A percentile compares a stretch with the other conserved stretches of the same genome.
These are phyloP conservation scores for Oscheius sp. DNA, from an alignment of 2,888 invertebrate genomes.

Conservation along the genomic window DNA sequence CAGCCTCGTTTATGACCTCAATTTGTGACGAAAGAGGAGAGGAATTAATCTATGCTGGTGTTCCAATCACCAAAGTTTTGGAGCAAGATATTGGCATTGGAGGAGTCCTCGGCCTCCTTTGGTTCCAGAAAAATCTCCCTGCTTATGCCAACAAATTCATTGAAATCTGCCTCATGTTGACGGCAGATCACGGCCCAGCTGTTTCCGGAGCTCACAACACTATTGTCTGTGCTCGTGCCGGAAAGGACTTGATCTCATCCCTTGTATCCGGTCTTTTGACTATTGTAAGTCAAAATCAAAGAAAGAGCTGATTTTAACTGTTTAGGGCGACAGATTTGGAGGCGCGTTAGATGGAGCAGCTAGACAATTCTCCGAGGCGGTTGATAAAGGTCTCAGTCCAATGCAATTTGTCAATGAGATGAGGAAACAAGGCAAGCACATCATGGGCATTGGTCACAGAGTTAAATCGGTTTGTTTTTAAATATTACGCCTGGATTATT, in stretches of 20 bases:
- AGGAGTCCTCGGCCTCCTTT: conserved; percentile 92
- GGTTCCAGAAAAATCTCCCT: conserved; percentile 90
- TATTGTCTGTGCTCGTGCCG: conserved; percentile 91
- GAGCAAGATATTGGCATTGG: conserved; percentile 95
- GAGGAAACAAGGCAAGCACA: conserved; percentile 93
- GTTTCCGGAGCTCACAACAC: conserved; percentile 81
- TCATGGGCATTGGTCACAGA: conserved; percentile 98
- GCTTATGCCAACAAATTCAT: conserved; percentile 94
- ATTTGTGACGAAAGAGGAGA: conserved; percentile 97
- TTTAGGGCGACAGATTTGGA: conserved; percentile 84
- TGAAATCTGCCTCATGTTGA: conserved; percentile 98
- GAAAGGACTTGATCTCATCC: conserved; percentile 95
- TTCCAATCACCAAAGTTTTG: conserved; percentile 82
- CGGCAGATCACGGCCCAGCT: conserved; percentile 97
- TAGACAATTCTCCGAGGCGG: conserved; percentile 92
- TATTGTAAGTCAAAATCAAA: conserved; percentile 77
- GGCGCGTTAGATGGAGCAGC: conserved; percentile 98
- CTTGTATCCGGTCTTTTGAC: conserved; percentile 94
- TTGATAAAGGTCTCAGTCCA: conserved; percentile 81
- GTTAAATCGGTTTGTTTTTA: conserved; percentile 77
- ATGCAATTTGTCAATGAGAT: conserved; percentile 98
- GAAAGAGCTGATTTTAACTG: not conserved
- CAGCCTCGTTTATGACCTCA: conserved; percentile 98
- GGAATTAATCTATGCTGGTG: conserved; percentile 83
- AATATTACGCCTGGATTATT: not conserved